Evolutionary conservation across 2,797 vertebrate species (phyloP).

Genomic region (Rhodeus uyekii): DNA sequence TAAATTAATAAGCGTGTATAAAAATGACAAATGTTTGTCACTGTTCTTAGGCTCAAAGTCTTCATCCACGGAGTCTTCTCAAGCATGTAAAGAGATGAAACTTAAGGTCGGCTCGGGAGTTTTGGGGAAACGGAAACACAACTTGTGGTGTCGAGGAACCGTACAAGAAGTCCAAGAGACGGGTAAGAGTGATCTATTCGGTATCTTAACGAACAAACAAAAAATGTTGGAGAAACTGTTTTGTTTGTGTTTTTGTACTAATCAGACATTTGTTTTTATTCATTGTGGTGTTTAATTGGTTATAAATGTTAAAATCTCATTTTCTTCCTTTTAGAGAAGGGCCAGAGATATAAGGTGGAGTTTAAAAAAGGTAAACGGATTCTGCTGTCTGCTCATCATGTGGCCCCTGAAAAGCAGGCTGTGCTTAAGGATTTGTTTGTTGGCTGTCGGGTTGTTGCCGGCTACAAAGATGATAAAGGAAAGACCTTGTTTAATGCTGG

Average conservation of each 20-base stretch:
- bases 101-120: slow-evolving; percentile 64
- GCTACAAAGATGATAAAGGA: slow-evolving; percentile 80
- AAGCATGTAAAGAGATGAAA: slow-evolving; percentile 55
- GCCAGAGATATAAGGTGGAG: slow-evolving; percentile 85
- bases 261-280: background rate
- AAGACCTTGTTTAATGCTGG: slow-evolving; percentile 83
- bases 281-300: background rate
- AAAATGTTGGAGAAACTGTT: background rate
- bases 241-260: background rate
- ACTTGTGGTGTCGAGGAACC: slow-evolving; percentile 67
- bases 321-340: slow-evolving; percentile 49
- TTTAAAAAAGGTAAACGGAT: slow-evolving; percentile 89
- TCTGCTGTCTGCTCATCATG: slow-evolving; percentile 88
- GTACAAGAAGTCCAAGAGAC: slow-evolving; percentile 63
- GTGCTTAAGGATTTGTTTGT: slow-evolving; percentile 80
- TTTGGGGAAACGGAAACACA: slow-evolving; percentile 61
- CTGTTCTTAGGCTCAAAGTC: slow-evolving; percentile 53
- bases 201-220: background rate
- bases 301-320: background rate
- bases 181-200: slow-evolving; percentile 55
- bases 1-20: no score
- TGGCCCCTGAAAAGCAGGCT: slow-evolving; percentile 83
- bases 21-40: background rate
- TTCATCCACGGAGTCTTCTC: background rate
- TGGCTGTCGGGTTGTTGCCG: slow-evolving; percentile 87